A percentile compares a stretch with the other conserved stretches of the same genome.
These are phyloP conservation scores for Lycaon pictus DNA, from an alignment of 2,113 vertebrate genomes.

Conservation along the genomic window DNA sequence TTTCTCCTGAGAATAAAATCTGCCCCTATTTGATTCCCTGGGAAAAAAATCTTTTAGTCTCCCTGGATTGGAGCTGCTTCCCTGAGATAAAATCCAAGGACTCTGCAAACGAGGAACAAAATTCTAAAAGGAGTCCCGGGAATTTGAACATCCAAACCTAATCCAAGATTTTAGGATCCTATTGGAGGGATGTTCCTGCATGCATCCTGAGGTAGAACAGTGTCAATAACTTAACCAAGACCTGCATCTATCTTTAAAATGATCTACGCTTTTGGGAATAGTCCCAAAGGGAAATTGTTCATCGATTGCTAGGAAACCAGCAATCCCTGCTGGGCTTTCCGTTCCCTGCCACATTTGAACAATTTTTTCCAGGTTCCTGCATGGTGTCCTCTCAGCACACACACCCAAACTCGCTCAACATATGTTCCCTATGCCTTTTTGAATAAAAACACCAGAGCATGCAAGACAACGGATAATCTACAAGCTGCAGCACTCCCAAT, in stretches of 20 bases:
- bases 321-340: slow-evolving; percentile 43
- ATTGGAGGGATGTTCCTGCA: not conserved
- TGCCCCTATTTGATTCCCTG: not conserved
- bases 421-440: slow-evolving; percentile 18
- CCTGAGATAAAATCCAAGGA: not conserved
- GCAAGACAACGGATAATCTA: not conserved
- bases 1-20: not conserved
- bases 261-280: slow-evolving; percentile 67
- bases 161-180: not conserved
- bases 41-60: not conserved
- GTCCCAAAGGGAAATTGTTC: slow-evolving; percentile 52
- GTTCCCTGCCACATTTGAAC: not conserved
- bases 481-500: not conserved
- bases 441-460: not conserved
- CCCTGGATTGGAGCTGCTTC: not conserved
- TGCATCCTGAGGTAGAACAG: not conserved
- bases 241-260: slow-evolving; percentile 65
- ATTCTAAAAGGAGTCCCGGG: not conserved
- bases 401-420: not conserved
- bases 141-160: not conserved
- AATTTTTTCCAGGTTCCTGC: slow-evolving; percentile 14
- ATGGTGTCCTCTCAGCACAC: slow-evolving; percentile 13
- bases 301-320: slow-evolving; percentile 77
- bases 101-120: not conserved
- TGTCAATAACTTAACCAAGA: slow-evolving; percentile 52